Base-by-base conservation (phyloP, 1,140 invertebrate genomes). In the Trichoplusia ni region DNA sequence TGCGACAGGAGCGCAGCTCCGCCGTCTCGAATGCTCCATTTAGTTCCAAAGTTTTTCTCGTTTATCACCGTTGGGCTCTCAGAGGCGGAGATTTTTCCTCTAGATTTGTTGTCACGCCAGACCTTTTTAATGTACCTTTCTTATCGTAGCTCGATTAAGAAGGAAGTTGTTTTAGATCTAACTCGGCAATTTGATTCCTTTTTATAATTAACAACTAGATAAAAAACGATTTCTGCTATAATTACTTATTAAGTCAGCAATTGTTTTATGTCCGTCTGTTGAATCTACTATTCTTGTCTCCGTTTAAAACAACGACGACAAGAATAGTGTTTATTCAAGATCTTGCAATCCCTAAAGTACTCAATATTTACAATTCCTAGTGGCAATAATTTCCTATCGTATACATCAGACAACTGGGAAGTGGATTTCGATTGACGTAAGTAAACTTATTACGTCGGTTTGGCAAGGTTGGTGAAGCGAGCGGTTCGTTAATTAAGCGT, bases 101-200 rank as follows among this genome's bases (percentile, higher is more conserved):
- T 89, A 91, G 89, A 91, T 91, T 91, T 91, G 90, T 91, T 90
- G 90, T 90, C 90, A 90, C 85, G 89, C 89, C 90, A 90, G 86
- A 89, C 89, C 85, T 89, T 90, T 90, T 91, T 91, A 91, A 91
- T 91, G 90, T 90, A 89, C 87, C 86, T 86, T 89, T 84, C 84
- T 89, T 86, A 87, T 87, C 88, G 86, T 81, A 74, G 78, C 79
- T 79, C 83, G 82, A 88, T 88, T 86, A 88, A 83, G 75, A 76
- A 78, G 59, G 77, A 81, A 81, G 78, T 86, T 89, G 81, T 73
- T 83, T 82, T 74, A 81, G 69, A 79, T 79, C 74, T 75, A 77
- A 75, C 58, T 73, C 56, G 29, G 63, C 61, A 69, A 59, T 62
- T 54, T 67, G 51, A 40, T 53, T 60, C 46, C 62, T 44, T 37